Percentiles rank a stretch among this genome's conserved stretches.
Conservation (phyloP, 2,888 invertebrate species). For the Dasysyrphus albostriatus region DNA sequence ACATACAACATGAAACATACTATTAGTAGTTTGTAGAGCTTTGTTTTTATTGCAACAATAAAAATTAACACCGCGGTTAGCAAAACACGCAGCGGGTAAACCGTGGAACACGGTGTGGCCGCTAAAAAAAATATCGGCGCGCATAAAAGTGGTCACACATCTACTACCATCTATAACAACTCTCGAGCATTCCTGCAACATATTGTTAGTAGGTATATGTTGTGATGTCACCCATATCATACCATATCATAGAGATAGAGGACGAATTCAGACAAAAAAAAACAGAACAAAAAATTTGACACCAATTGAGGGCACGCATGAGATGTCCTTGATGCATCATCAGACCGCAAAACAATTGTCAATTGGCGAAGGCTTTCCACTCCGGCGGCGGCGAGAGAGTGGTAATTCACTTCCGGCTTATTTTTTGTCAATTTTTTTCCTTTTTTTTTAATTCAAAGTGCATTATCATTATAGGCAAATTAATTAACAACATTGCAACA, state of each 20-base stretch:
- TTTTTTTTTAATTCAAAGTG: conserved; percentile 61
- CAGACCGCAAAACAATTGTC: conserved; percentile 76
- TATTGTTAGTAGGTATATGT: conserved; percentile 27
- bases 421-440: conserved; percentile 24
- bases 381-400: conserved; percentile 41
- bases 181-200: conserved; percentile 27
- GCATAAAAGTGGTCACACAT: conserved; percentile 65
- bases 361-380: conserved; percentile 73
- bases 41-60: conserved; percentile 76
- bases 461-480: conserved; percentile 75
- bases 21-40: conserved; percentile 75
- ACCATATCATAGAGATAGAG: conserved; percentile 25
- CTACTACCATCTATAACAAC: conserved; percentile 14
- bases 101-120: conserved; percentile 71
- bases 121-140: conserved; percentile 30
- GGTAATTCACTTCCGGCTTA: conserved; percentile 54
- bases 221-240: conserved; percentile 40
- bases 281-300: conserved; percentile 58
- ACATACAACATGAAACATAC: conserved; percentile 72
- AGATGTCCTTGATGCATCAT: conserved; percentile 76
- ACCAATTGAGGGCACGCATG: conserved; percentile 76
- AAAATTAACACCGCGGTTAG: conserved; percentile 76
- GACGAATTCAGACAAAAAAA: conserved; percentile 19
- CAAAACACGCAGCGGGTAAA: conserved; percentile 76
- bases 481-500: conserved; percentile 73